Evolutionary conservation across 2,888 invertebrate species (phyloP).

Genomic region (Saturnia japonica): DNA sequence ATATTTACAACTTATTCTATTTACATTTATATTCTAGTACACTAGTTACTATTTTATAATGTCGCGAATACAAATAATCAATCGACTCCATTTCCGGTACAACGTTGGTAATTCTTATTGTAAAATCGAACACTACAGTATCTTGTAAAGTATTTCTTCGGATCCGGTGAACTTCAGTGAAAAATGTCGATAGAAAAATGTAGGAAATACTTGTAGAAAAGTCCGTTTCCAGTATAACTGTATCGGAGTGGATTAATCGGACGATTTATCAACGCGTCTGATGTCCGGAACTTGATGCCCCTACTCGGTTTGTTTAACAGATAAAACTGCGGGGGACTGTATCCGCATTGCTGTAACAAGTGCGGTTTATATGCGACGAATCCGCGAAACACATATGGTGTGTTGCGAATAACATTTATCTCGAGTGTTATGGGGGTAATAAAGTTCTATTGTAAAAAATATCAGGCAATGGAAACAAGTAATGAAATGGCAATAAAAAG

Average conservation of each 20-base stretch:
- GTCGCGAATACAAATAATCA: neutral
- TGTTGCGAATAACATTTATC: constrained; percentile 2
- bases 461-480: neutral
- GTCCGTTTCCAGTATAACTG: constrained; percentile 30
- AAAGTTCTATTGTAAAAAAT: neutral
- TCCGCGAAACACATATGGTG: constrained; percentile 24
- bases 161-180: neutral
- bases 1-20: too few relatives aligned
- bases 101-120: neutral
- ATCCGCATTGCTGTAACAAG: constrained; percentile 36
- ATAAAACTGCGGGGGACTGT: constrained; percentile 44
- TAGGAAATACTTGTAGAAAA: constrained; percentile 26
- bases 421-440: neutral
- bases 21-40: too few relatives aligned
- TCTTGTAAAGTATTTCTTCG: neutral
- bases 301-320: constrained; percentile 52
- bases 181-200: constrained; percentile 25
- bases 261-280: constrained; percentile 37
- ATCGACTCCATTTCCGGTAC: neutral
- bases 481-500: neutral
- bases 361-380: constrained; percentile 37
- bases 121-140: neutral
- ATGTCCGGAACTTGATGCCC: constrained; percentile 41
- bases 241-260: constrained; percentile 31
- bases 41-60: too few relatives aligned